Conservation (phyloP, 23 tunicate species). For the Halocynthia roretzi region DNA sequence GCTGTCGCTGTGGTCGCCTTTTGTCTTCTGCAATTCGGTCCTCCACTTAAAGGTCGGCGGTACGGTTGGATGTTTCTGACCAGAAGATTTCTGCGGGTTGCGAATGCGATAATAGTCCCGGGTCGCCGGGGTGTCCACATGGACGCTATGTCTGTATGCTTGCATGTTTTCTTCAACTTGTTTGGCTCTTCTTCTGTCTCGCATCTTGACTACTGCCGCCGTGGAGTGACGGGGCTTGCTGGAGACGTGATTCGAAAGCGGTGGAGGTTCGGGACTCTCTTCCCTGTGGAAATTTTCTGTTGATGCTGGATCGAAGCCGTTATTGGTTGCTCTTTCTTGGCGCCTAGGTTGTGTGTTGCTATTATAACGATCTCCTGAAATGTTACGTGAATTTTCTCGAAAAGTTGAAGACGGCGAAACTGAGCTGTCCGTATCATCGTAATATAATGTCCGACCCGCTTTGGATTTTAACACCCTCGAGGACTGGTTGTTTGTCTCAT, state of each 20-base stretch:
- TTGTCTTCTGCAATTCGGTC: not conserved
- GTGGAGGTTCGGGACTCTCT: slow-evolving; percentile 61
- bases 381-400: slow-evolving; percentile 4
- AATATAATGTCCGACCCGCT: slow-evolving; percentile 19
- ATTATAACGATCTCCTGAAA: not conserved
- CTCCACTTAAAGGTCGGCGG: slow-evolving; percentile 9
- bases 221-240: slow-evolving; percentile 4
- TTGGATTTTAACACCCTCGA: slow-evolving; percentile 2
- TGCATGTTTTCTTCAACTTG: not conserved
- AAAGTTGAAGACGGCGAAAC: not conserved
- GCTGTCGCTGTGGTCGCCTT: slow-evolving; percentile 20
- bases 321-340: not conserved
- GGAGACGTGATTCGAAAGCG: slow-evolving; percentile 39
- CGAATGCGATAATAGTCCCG: not conserved
- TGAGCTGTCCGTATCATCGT: slow-evolving; percentile 25
- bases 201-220: slow-evolving; percentile 14
- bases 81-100: not conserved
- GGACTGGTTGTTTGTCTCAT: not conserved
- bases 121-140: slow-evolving; percentile 39
- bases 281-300: slow-evolving; percentile 34
- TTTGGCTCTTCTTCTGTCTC: not conserved
- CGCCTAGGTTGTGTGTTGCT: not conserved
- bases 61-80: not conserved
- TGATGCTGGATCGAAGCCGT: slow-evolving; percentile 6
- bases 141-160: slow-evolving; percentile 55